Percentiles rank a stretch among this genome's conserved stretches.
Conservation (phyloP, 2,888 invertebrate genomes). For the Slavum lentiscoides region DNA sequence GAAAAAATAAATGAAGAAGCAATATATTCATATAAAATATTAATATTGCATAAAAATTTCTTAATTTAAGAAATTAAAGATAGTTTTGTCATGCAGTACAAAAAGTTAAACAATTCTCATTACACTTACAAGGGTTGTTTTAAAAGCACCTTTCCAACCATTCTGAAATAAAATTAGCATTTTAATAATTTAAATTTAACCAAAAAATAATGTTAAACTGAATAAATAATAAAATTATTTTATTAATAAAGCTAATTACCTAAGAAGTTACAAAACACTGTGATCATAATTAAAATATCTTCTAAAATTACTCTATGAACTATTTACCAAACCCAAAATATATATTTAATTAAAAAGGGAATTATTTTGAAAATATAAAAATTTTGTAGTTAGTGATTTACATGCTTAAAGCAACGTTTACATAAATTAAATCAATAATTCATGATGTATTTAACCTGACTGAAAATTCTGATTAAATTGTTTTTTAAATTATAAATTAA, state of each 20-base stretch:
- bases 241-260: slow-evolving; percentile 1
- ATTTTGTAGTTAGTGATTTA: too few species aligned
- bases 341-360: too few species aligned
- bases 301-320: too few species aligned
- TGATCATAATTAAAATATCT: too few species aligned
- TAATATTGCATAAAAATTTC: background rate
- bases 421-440: too few species aligned
- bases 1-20: background rate
- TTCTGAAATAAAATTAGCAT: slow-evolving; percentile 52
- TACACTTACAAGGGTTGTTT: slow-evolving; percentile 52
- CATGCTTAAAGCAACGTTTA: too few species aligned
- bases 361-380: too few species aligned
- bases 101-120: background rate
- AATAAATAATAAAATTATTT: slow-evolving; percentile 22
- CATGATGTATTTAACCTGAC: background rate
- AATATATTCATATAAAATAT: background rate
- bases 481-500: too few species aligned
- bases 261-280: too few species aligned
- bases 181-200: slow-evolving; percentile 3
- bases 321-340: too few species aligned
- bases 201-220: slow-evolving; percentile 5
- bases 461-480: too few species aligned
- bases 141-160: slow-evolving; percentile 49
- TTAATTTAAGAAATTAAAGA: background rate
- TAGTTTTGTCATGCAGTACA: slow-evolving; percentile 24